Conservation (phyloP, 2,888 invertebrate species). For the Cantharis rustica region DNA sequence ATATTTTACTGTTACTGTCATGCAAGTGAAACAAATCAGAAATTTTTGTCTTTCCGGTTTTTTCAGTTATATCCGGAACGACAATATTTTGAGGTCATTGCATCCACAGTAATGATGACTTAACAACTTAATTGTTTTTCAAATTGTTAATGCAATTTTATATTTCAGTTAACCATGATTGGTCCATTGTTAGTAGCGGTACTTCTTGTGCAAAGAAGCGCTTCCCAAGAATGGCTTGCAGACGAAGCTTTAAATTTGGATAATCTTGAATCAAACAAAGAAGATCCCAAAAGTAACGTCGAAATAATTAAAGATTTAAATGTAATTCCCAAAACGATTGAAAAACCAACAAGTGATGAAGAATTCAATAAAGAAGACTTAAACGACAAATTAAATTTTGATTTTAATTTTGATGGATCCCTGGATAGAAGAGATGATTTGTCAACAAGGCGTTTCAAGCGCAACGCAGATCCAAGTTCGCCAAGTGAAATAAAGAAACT, state of each 20-base stretch:
- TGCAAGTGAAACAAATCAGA: constrained; percentile 31
- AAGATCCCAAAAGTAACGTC: neutral
- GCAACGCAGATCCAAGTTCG: neutral
- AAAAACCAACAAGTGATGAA: neutral
- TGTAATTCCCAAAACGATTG: neutral
- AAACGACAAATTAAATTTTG: neutral
- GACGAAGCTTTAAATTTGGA: neutral
- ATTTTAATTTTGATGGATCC: neutral
- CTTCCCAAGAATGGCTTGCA: neutral
- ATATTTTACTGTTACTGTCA: neutral
- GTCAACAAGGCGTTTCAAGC: neutral
- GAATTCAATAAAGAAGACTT: neutral
- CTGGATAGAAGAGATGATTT: neutral
- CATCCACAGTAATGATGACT: constrained; percentile 28
- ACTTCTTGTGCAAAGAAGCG: neutral
- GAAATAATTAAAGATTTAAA: neutral
- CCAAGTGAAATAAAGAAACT: neutral
- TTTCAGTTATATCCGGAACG: constrained; percentile 42
- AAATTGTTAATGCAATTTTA: constrained; percentile 4
- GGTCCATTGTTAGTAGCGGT: neutral
- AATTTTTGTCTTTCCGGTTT: constrained; percentile 39
- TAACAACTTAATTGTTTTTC: constrained; percentile 12
- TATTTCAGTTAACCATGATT: neutral
- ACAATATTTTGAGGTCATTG: constrained; percentile 41
- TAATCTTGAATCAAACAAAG: neutral